A percentile compares a stretch with the other conserved stretches of the same genome.
Evolutionary conservation across 1,140 invertebrate species (phyloP).

Genomic region (Rhysida immarginata): DNA sequence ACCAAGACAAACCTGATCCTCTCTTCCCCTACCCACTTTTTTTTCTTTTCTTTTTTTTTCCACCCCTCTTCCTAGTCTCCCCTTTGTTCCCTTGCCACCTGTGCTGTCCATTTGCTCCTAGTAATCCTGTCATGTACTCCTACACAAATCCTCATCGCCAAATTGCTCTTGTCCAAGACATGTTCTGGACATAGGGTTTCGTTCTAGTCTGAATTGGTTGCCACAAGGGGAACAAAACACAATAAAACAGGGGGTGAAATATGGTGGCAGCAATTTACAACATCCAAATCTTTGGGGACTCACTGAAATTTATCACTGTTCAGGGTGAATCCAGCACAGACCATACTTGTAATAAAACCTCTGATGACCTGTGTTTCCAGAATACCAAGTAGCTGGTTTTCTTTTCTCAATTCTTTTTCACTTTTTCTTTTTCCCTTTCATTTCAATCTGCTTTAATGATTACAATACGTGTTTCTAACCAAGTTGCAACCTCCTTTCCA

Average conservation of each 20-base stretch:
- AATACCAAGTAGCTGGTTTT: conserved; percentile 3
- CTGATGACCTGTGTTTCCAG: conserved; percentile 4
- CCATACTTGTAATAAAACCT: conserved; percentile 6
- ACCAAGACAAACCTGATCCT: too few species aligned
- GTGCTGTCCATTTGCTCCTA: neutral
- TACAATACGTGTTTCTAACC: too few species aligned
- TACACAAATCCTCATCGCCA: neutral
- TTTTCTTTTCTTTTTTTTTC: too few species aligned
- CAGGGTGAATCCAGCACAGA: conserved; percentile 5
- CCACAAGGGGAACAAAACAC: conserved; percentile 5
- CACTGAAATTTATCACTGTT: conserved; percentile 8
- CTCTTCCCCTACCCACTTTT: too few species aligned
- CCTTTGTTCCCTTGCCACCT: neutral
- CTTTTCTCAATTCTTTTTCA: neutral
- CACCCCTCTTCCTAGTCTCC: too few species aligned
- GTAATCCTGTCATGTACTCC: neutral
- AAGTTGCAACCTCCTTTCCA: too few species aligned
- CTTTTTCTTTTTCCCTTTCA: neutral
- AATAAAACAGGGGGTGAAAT: conserved; percentile 8
- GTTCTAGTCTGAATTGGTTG: neutral
- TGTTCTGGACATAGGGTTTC: neutral
- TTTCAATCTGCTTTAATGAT: too few species aligned
- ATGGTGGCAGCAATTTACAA: conserved; percentile 9
- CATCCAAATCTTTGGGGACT: conserved; percentile 8
- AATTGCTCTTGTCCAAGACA: neutral